Percentiles rank a stretch among this genome's conserved stretches.
Evolutionary conservation across 35 echinoderm and acorn worm genomes (phyloP).

Genomic region (Ophiothrix spiculata): DNA sequence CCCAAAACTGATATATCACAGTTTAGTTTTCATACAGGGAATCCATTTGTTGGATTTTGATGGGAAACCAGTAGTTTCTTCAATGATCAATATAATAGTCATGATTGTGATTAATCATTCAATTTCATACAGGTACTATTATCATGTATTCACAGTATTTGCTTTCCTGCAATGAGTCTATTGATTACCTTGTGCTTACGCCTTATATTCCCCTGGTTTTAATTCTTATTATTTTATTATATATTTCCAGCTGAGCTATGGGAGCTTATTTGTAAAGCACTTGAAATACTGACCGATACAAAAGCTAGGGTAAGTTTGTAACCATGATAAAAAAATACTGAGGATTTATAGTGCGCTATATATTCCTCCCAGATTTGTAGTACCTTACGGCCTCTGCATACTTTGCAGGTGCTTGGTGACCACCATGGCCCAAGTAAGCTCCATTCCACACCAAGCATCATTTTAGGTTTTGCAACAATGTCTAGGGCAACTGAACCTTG

Average conservation of each 20-base stretch:
- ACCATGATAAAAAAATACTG: background rate
- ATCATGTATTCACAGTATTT: background rate
- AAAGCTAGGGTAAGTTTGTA: conserved; percentile 74
- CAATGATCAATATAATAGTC: background rate
- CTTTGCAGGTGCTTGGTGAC: too few species aligned
- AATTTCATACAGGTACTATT: background rate
- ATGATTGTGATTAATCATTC: background rate
- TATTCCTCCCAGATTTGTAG: background rate
- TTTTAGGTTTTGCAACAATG: too few species aligned
- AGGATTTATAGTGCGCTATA: too few species aligned
- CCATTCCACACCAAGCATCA: too few species aligned
- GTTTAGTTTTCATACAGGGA: too few species aligned
- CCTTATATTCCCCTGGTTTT: background rate
- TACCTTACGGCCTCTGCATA: background rate
- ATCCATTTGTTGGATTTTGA: background rate
- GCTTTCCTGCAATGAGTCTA: too few species aligned
- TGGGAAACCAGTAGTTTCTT: background rate
- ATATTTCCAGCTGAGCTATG: conserved; percentile 71
- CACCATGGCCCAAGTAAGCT: too few species aligned
- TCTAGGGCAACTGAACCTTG: too few species aligned
- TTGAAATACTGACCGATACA: conserved; percentile 73
- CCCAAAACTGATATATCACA: too few species aligned
- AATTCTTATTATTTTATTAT: background rate
- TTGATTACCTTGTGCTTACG: too few species aligned
- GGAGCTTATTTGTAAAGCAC: conserved; percentile 79